Evolutionary conservation across 2,888 invertebrate genomes (phyloP).

Genomic region (Pachliopta kotzebuea): DNA sequence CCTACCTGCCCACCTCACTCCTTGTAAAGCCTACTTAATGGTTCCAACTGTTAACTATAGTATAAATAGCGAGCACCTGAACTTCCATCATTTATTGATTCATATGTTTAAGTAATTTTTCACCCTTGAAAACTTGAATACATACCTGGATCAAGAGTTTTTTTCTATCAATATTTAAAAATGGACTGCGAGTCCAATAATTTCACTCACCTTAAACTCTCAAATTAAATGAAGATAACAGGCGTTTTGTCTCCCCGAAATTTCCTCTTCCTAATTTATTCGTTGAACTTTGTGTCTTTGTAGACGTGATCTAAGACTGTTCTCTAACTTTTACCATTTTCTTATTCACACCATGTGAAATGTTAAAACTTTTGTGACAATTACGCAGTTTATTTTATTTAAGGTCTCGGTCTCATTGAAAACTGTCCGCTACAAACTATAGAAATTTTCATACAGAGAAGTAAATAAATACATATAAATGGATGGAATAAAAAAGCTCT

Average conservation of each 20-base stretch:
- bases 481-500: no score
- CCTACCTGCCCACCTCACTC: conserved; percentile 49
- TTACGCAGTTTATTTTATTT: conserved; percentile 16
- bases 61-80: conserved; percentile 33
- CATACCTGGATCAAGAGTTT: neutral
- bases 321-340: conserved; percentile 38
- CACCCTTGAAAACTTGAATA: neutral
- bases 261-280: conserved; percentile 63
- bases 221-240: conserved; percentile 63
- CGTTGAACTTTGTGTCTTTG: conserved; percentile 57
- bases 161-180: neutral
- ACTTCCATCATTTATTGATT: conserved; percentile 14
- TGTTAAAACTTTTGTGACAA: conserved; percentile 20
- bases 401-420: neutral
- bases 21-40: conserved; percentile 62
- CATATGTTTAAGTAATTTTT: conserved; percentile 31
- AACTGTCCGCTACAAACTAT: neutral
- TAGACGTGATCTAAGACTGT: conserved; percentile 56
- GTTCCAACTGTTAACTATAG: conserved; percentile 40
- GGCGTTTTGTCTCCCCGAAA: conserved; percentile 51
- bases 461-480: neutral
- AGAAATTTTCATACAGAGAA: neutral
- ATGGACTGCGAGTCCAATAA: conserved; percentile 40
- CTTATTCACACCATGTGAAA: conserved; percentile 28
- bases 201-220: conserved; percentile 51